Conservation (phyloP, 2,888 invertebrate genomes). For the Eilema caniola region DNA sequence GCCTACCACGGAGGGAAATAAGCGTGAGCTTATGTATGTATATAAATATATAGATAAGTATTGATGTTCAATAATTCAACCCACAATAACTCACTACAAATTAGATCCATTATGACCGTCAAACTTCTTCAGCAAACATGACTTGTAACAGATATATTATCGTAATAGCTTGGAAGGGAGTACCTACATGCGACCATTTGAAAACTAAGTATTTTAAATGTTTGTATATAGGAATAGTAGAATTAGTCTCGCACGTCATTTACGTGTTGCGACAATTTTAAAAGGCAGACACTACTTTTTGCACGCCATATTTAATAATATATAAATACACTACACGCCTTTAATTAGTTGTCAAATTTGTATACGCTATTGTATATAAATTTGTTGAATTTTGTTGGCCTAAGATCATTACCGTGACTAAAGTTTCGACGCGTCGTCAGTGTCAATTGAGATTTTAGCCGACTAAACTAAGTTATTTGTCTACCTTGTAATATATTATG, state of each 20-base stretch:
- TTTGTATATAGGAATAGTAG: slow-evolving; percentile 35
- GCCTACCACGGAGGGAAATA: no score
- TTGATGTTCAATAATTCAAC: not conserved
- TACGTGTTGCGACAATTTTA: slow-evolving; percentile 44
- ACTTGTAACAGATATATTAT: not conserved
- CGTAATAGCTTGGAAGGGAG: slow-evolving; percentile 18
- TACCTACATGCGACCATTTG: slow-evolving; percentile 23
- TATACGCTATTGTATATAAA: slow-evolving; percentile 41
- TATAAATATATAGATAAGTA: no score
- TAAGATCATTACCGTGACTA: slow-evolving; percentile 38
- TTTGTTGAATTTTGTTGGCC: slow-evolving; percentile 36
- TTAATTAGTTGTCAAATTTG: slow-evolving; percentile 51
- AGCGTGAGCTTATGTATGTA: no score
- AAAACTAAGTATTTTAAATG: slow-evolving; percentile 37
- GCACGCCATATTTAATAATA: slow-evolving; percentile 48
- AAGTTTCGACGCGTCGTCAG: slow-evolving; percentile 21
- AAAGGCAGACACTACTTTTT: slow-evolving; percentile 50
- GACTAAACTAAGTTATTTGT: not conserved
- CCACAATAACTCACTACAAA: not conserved
- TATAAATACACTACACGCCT: slow-evolving; percentile 43
- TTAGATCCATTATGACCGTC: not conserved
- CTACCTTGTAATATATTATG: not conserved
- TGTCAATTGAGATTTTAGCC: slow-evolving; percentile 15
- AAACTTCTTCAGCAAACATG: slow-evolving; percentile 6
- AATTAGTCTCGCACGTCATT: slow-evolving; percentile 49